Percentiles rank a stretch among this genome's conserved stretches.
Conservation (phyloP, 2,113 vertebrate genomes). For the Crotalus tigris region DNA sequence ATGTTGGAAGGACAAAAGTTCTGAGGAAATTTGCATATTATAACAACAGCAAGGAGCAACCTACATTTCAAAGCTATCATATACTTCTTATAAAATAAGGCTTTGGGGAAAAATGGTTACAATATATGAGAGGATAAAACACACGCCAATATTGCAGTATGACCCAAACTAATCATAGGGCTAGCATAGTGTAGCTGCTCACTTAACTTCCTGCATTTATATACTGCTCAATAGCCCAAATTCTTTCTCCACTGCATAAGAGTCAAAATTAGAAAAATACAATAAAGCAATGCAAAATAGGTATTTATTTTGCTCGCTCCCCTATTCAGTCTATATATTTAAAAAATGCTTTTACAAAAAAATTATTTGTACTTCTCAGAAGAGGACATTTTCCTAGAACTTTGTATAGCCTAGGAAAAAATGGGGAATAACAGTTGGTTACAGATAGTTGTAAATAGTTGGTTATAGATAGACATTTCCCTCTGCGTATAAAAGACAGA, state of each 20-base stretch:
- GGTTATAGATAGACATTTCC: not conserved
- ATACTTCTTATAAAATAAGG: not conserved
- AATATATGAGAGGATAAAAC: not conserved
- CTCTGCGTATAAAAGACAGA: slow-evolving; percentile 9
- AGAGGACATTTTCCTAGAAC: not conserved
- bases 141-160: not conserved
- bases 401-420: not conserved
- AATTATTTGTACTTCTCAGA: not conserved
- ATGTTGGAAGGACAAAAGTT: not conserved
- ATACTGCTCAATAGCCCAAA: not conserved
- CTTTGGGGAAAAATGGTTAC: not conserved
- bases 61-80: not conserved
- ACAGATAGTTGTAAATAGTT: not conserved
- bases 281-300: not conserved
- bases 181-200: not conserved
- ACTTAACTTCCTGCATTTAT: not conserved
- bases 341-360: not conserved
- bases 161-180: not conserved
- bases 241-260: not conserved
- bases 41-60: not conserved
- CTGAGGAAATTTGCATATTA: not conserved
- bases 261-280: not conserved
- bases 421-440: not conserved
- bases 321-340: not conserved
- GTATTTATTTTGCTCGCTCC: not conserved